These are phyloP conservation scores for Monopis laevigella DNA, from an alignment of 2,888 invertebrate species.

Conservation along the genomic window DNA sequence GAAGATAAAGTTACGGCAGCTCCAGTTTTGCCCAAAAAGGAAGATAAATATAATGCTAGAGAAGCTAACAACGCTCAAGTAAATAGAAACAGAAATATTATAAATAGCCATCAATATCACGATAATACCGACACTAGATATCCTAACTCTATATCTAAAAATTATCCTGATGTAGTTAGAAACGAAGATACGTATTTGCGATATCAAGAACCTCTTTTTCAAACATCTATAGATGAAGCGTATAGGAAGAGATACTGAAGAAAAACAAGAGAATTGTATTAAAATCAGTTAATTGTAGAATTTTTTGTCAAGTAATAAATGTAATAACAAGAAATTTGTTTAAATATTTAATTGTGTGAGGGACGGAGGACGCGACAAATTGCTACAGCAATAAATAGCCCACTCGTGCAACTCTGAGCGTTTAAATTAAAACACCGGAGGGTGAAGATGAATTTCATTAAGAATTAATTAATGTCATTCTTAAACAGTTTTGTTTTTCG, in stretches of 20 bases:
- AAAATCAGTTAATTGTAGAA: too few species aligned
- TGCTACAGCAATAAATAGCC: constrained; percentile 62
- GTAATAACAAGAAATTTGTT: constrained; percentile 46
- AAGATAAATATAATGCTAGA: constrained; percentile 31
- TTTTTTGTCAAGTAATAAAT: constrained; percentile 43
- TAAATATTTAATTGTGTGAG: constrained; percentile 34
- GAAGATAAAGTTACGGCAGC: constrained; percentile 59
- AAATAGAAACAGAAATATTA: constrained; percentile 34
- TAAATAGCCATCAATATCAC: constrained; percentile 60
- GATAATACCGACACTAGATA: constrained; percentile 35
- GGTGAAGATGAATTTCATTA: constrained; percentile 68
- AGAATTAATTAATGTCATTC: constrained; percentile 69
- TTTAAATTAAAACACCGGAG: constrained; percentile 62
- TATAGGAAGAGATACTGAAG: constrained; percentile 53
- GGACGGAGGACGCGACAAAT: constrained; percentile 50
- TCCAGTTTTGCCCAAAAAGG: constrained; percentile 49
- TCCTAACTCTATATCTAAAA: constrained; percentile 39
- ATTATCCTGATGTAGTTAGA: constrained; percentile 41
- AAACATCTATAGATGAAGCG: constrained; percentile 47
- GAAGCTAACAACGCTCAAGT: constrained; percentile 20
- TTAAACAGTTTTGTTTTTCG: constrained; percentile 63
- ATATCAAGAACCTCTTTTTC: constrained; percentile 53
- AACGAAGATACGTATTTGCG: constrained; percentile 47
- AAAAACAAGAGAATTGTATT: not conserved
- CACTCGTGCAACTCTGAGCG: constrained; percentile 22